phyloP scores from a whole-genome alignment of 2,113 vertebrate species.

The Turdus rufiventris region DNA sequence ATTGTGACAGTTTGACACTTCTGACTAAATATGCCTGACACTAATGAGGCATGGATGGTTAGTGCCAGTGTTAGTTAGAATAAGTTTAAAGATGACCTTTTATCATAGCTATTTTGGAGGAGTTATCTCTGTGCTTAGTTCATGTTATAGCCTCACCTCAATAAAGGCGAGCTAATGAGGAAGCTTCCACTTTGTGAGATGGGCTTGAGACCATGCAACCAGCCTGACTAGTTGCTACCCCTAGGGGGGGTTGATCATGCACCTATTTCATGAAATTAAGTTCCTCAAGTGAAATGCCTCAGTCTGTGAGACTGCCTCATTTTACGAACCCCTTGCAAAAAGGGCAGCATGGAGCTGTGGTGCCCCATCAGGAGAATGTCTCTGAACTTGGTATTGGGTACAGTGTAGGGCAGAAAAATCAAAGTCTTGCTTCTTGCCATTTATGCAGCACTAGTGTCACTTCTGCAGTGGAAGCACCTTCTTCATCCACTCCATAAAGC shows the following conservation, averaged over 20 bases:
- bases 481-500: neutral
- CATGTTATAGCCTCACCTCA: neutral
- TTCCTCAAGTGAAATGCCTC: neutral
- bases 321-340: neutral
- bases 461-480: neutral
- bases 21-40: neutral
- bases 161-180: neutral
- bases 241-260: neutral
- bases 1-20: neutral
- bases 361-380: neutral
- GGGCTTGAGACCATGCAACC: accelerated
- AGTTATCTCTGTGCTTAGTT: neutral
- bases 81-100: neutral
- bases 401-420: neutral
- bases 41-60: neutral
- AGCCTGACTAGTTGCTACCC: accelerated
- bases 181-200: neutral
- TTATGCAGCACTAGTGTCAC: neutral
- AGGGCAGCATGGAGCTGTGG: neutral
- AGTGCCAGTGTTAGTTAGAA: neutral
- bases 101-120: neutral
- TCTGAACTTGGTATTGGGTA: neutral
- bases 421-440: neutral
- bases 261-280: neutral
- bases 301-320: neutral